Evolutionary conservation across 2,888 invertebrate genomes (phyloP), one percentile per base, ranked within the genome.

Genomic region (Heliconius hortense): DNA sequence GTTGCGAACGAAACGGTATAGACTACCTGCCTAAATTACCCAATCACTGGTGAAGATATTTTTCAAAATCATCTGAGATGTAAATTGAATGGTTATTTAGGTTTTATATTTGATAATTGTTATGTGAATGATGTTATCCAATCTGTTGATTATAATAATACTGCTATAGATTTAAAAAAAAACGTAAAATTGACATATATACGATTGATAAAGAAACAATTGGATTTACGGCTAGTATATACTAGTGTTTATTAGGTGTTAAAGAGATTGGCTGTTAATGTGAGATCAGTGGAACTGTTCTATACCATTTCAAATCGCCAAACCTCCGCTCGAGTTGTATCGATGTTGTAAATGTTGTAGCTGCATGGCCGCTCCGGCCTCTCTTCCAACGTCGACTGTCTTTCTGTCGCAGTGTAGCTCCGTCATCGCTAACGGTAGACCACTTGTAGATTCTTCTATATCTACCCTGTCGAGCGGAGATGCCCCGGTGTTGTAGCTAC

Each of bases 261-360:
- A 56, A 56, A 21, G n/a, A 31, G 56, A 69, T 79, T 79, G 78
- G 78, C 76, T 77, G 70, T 63, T 69, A 76, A 68, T 35, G 68
- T n/a, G 35, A 66, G 24, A 48, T 77, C 67, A 78, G 66, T 73
- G 68, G 72, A 79, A 80, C 81, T 79, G 86, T 82, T 89, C 90
- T 92, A 92, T 92, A 92, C 93, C 91, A 87, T 90, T 93, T 92
- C 91, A 86, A 88, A 89, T 88, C 84, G 90, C 88, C 86, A 87
- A 86, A 86, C 87, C 90, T 92, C 89, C 90, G 92, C 90, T 91
- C 90, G 88, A 88, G 88, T 86, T 89, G 86, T 85, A 85, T 93
- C 89, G 92, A 90, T 94, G 93, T 94, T 94, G 94, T 94, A 90
- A 88, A 87, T 90, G 93, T 93, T 91, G 93, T 93, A 93, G 93